Evolutionary conservation across 2,888 invertebrate species (phyloP).

Genomic region (Stramonita haemastoma): DNA sequence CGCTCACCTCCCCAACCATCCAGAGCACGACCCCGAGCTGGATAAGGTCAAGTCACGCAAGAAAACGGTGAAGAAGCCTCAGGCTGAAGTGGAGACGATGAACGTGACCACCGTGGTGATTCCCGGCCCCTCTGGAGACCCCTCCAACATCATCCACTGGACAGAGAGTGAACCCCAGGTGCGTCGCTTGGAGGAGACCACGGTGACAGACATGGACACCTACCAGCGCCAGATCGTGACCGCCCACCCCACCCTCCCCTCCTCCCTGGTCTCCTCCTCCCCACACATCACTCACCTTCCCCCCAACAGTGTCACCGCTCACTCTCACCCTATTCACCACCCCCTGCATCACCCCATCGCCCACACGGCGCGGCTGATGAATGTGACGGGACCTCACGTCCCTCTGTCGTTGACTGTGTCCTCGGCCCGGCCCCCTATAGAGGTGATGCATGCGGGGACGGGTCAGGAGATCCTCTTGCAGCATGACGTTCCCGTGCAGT

Average conservation of each 20-base stretch:
- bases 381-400: slow-evolving; percentile 27
- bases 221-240: slow-evolving; percentile 6
- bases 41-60: slow-evolving; percentile 34
- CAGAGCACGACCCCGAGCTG: slow-evolving; percentile 46
- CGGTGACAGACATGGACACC: slow-evolving; percentile 20
- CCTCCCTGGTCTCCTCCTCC: slow-evolving; percentile 17
- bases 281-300: slow-evolving; percentile 35
- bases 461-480: slow-evolving; percentile 41
- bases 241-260: neutral
- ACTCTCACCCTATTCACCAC: slow-evolving; percentile 22
- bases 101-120: slow-evolving; percentile 25
- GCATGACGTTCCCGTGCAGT: slow-evolving; percentile 56
- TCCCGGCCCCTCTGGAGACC: slow-evolving; percentile 24
- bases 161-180: slow-evolving; percentile 28
- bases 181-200: neutral
- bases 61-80: slow-evolving; percentile 10
- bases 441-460: slow-evolving; percentile 30
- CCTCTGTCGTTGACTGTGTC: slow-evolving; percentile 37
- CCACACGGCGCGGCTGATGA: slow-evolving; percentile 32
- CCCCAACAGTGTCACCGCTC: neutral
- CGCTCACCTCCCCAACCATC: slow-evolving; percentile 61
- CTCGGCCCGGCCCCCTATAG: slow-evolving; percentile 25
- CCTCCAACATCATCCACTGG: slow-evolving; percentile 36
- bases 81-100: slow-evolving; percentile 20
- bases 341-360: slow-evolving; percentile 26